Evolutionary conservation across 1,140 invertebrate genomes (phyloP), one percentile per base, ranked within the genome.

Genomic region (Zaprionus capensis): DNA sequence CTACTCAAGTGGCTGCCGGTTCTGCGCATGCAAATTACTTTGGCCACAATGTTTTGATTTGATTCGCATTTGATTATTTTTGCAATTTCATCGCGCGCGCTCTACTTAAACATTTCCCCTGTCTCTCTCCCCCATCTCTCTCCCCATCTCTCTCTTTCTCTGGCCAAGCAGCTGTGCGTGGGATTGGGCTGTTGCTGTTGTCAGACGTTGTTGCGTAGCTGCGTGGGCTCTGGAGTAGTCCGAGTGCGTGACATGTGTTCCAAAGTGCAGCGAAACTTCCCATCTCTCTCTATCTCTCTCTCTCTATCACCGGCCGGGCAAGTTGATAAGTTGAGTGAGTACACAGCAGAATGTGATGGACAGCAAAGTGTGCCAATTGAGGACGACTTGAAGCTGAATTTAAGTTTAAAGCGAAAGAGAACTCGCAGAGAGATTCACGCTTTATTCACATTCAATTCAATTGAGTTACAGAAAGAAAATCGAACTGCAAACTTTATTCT

Each of bases 1-100:
- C 41, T 44, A 7, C n/a, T 46, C 64, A 64, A 67, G 74, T 77
- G 56, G 49, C 58, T 80, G 66, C 63, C 34, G 66, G 73, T 69
- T 69, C 56, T 81, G 28, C 58, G 81, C 78, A 88, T 87, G 83
- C 83, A 87, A 87, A 88, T 88, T 88, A 68, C 84, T 83, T 74
- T 87, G 77, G 78, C 74, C 81, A 76, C 84, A 88, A 81, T 87
- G 83, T 87, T 87, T 88, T 87, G 78, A 87, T 87, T 87, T 85
- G 79, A 85, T 85, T 86, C 82, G 63, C 82, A 81, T 85, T 85
- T 87, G 84, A 86, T 87, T 87, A 86, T 86, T 82, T 87, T 71
- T 58, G 55, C 68, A 65, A 65, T 66, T 66, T 71, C 71, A 73
- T 68, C 53, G 64, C 68, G 70, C 66, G 65, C 63, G 77, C 62